These are phyloP conservation scores for Cyanoderma ruficeps DNA, from an alignment of 2,113 vertebrate species.

Conservation along the genomic window DNA sequence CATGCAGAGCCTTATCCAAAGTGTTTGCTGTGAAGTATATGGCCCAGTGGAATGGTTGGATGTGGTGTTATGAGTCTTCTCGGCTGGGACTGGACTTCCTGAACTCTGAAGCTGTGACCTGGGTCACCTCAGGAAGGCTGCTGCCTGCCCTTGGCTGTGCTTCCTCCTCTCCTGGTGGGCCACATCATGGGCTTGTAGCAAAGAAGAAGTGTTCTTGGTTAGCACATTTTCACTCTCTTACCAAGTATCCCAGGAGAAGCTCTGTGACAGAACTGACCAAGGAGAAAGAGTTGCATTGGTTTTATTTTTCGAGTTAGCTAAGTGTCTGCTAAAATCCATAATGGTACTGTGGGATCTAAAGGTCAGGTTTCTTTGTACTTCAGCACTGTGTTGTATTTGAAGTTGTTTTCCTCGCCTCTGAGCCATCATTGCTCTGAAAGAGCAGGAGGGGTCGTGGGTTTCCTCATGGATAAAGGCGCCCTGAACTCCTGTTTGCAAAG, in stretches of 20 bases:
- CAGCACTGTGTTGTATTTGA: not conserved
- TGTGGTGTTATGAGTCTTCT: not conserved
- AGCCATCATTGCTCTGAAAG: not conserved
- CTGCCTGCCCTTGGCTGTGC: not conserved
- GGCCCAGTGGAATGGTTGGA: not conserved
- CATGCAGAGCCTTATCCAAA: not conserved
- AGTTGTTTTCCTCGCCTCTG: not conserved
- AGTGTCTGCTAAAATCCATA: not conserved
- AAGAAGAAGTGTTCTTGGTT: fast-evolving
- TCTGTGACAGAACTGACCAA: not conserved
- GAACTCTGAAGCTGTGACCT: not conserved
- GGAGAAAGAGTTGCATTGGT: not conserved
- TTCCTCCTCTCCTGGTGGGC: not conserved
- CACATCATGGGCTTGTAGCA: not conserved
- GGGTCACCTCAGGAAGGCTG: not conserved
- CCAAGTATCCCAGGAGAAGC: fast-evolving
- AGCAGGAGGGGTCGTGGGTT: not conserved
- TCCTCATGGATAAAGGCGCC: not conserved
- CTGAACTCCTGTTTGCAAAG: not conserved
- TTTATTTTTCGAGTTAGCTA: not conserved
- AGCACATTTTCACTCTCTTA: not conserved
- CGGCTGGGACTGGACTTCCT: not conserved
- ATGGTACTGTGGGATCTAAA: not conserved
- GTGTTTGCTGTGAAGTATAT: not conserved
- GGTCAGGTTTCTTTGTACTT: not conserved